Percentiles rank a stretch among this genome's conserved stretches.
Evolutionary conservation across 2,797 vertebrate genomes (phyloP).

Genomic region (Agapornis canus): DNA sequence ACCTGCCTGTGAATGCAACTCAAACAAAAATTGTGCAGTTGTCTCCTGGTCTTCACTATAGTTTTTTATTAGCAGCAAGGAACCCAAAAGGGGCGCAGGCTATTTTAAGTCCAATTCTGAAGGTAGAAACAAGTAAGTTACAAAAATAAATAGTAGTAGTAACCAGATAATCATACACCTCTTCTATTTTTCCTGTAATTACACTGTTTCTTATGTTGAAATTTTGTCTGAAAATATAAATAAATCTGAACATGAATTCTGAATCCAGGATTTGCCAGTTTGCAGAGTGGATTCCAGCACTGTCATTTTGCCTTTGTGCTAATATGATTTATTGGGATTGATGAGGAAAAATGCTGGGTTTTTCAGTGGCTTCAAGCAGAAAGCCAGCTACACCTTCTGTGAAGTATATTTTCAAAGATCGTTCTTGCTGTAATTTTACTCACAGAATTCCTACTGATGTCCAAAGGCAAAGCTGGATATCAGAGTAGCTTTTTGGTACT

Average conservation of each 20-base stretch:
- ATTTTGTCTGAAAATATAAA: background rate
- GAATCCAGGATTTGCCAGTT: background rate
- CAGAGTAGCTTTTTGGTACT: too few species aligned
- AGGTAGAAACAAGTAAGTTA: conserved; percentile 79
- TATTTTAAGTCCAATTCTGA: conserved; percentile 78
- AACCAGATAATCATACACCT: background rate
- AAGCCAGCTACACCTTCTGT: background rate
- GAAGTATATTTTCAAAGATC: background rate
- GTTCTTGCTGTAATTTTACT: background rate
- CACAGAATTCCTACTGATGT: background rate
- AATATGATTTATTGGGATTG: background rate
- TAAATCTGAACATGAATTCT: background rate
- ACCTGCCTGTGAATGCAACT: conserved; percentile 58
- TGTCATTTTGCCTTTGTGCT: background rate
- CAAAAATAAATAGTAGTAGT: background rate
- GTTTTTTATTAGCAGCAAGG: conserved; percentile 80
- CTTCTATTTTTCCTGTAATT: background rate
- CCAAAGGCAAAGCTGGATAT: background rate
- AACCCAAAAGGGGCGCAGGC: conserved; percentile 74
- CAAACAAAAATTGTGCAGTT: conserved; percentile 76
- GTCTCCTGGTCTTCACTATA: conserved; percentile 83
- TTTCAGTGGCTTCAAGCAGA: background rate
- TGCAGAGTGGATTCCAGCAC: background rate
- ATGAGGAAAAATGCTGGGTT: background rate
- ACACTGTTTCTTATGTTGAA: background rate